phyloP scores from a whole-genome alignment of 2,113 vertebrate species.

The Sylvia atricapilla region DNA sequence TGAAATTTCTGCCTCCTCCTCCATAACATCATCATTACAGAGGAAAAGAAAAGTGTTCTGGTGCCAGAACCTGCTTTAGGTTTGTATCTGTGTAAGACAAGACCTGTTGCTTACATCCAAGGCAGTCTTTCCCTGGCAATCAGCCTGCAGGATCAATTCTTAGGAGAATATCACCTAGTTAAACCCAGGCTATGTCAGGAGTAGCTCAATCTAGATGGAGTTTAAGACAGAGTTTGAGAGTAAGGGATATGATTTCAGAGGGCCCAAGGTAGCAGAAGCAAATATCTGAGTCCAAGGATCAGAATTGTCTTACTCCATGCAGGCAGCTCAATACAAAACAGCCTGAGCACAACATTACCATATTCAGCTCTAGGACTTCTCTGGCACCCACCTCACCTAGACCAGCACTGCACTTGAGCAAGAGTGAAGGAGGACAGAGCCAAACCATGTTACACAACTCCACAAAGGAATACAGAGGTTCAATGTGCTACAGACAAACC shows the following conservation, averaged over 20 bases:
- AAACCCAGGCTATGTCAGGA: neutral
- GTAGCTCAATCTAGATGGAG: neutral
- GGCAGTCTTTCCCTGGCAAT: neutral
- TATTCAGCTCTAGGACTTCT: neutral
- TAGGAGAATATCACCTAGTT: neutral
- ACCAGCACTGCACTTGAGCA: neutral
- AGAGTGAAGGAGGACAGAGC: constrained; percentile 13
- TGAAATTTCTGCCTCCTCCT: neutral
- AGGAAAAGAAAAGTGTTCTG: neutral
- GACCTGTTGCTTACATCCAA: neutral
- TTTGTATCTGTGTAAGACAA: neutral
- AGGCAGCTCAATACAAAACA: neutral
- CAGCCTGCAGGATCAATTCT: neutral
- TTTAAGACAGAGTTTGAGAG: neutral
- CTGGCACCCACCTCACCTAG: constrained; percentile 15
- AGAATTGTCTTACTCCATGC: neutral
- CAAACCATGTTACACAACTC: constrained; percentile 27
- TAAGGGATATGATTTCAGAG: neutral
- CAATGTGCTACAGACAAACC: constrained; percentile 23
- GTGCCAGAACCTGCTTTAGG: neutral
- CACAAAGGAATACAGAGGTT: constrained; percentile 19
- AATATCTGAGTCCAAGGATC: neutral
- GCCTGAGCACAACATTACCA: neutral
- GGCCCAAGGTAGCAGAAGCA: neutral
- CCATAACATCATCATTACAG: neutral